Evolutionary conservation across 2,797 vertebrate genomes (phyloP).

Genomic region (Myoxocephalus aenaeus): DNA sequence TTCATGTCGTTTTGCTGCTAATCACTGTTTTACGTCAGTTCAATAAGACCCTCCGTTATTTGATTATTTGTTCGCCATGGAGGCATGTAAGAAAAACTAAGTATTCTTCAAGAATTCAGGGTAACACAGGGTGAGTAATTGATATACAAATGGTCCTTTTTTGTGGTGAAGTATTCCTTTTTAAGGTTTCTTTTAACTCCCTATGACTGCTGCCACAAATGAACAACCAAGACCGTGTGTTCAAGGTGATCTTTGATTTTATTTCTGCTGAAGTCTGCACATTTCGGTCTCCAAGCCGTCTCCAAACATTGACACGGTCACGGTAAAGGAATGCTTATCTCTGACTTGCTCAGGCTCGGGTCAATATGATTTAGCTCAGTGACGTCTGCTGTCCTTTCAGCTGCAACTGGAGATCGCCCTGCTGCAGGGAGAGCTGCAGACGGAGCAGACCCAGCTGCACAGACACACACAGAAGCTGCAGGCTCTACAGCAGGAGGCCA

Average conservation of each 20-base stretch:
- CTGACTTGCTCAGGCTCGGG: constrained; percentile 36
- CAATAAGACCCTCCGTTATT: background rate
- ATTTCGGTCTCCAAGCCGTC: background rate
- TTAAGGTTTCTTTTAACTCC: background rate
- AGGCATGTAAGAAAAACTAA: background rate
- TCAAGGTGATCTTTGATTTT: background rate
- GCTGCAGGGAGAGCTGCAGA: constrained; percentile 89
- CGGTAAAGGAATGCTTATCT: constrained; percentile 58
- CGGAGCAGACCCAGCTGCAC: constrained; percentile 80
- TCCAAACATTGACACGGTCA: constrained; percentile 31
- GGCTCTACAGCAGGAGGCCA: constrained; percentile 77
- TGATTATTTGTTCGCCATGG: background rate
- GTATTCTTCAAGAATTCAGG: background rate
- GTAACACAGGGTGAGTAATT: background rate
- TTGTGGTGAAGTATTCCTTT: background rate
- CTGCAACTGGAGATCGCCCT: constrained; percentile 91
- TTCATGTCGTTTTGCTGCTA: background rate
- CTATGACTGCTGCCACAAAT: constrained; percentile 1
- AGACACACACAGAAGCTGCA: constrained; percentile 81
- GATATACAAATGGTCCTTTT: background rate
- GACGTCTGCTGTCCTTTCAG: constrained; percentile 71
- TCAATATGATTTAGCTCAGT: constrained; percentile 58
- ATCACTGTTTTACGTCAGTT: background rate
- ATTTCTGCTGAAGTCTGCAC: constrained; percentile 33
- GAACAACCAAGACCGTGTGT: background rate